A percentile compares a stretch with the other conserved stretches of the same genome.
These are phyloP conservation scores for Drosophila bocqueti DNA, from an alignment of 1,140 invertebrate genomes.

Conservation along the genomic window DNA sequence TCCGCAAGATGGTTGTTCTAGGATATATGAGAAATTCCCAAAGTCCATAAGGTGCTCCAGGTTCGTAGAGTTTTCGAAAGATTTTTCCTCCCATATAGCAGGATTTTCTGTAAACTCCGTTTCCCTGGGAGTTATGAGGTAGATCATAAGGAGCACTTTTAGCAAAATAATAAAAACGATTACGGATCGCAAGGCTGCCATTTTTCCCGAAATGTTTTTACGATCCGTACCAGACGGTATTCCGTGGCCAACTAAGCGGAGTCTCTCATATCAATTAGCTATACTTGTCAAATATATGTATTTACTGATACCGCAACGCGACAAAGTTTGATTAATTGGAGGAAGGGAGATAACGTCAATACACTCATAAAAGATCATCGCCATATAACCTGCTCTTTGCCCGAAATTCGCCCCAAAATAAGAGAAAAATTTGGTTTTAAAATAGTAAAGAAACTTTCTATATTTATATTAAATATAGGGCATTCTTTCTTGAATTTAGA, in stretches of 20 bases:
- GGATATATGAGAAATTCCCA: constrained; percentile 86
- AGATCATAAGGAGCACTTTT: constrained; percentile 12
- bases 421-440: no score
- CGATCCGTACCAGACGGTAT: not conserved
- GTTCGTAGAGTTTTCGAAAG: not conserved
- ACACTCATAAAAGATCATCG: no score
- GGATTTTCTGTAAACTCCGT: not conserved
- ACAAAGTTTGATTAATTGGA: not conserved
- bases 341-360: not conserved
- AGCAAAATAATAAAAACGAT: constrained; percentile 4
- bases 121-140: not conserved
- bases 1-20: constrained; percentile 86
- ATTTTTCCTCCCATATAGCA: not conserved
- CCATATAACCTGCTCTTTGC: no score
- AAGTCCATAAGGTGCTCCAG: constrained; percentile 86
- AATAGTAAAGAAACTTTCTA: no score
- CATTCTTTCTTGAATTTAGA: no score
- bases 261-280: not conserved
- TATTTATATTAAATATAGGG: no score
- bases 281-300: not conserved
- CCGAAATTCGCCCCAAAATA: no score
- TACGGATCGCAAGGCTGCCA: not conserved
- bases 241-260: not conserved
- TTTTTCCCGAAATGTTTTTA: not conserved
- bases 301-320: not conserved